These are phyloP conservation scores for Brachionus angularis DNA, from an alignment of 1,140 invertebrate genomes.

Conservation along the genomic window DNA sequence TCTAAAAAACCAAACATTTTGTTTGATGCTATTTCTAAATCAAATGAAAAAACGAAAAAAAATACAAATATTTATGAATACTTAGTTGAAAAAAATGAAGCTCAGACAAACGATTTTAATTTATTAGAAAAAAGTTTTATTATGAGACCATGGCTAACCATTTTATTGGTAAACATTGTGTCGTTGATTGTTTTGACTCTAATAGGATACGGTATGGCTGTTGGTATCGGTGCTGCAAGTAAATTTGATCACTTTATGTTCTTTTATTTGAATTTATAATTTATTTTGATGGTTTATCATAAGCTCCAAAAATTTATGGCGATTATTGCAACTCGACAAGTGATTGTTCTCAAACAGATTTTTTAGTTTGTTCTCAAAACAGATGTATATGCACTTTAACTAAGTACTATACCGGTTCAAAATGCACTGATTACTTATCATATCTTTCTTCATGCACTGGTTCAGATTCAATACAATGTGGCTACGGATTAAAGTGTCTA, in stretches of 20 bases:
- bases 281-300: not conserved
- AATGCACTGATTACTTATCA: not conserved
- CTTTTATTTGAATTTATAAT: not conserved
- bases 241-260: not conserved
- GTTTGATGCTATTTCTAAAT: no score
- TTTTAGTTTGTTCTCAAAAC: not conserved
- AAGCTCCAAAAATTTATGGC: slow-evolving; percentile 16
- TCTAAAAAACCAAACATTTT: no score
- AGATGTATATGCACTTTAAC: slow-evolving; percentile 3
- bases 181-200: not conserved
- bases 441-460: not conserved
- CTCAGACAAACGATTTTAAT: not conserved
- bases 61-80: not conserved
- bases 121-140: not conserved
- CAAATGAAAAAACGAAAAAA: no score
- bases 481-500: not conserved
- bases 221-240: not conserved
- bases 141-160: not conserved
- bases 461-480: not conserved
- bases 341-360: slow-evolving; percentile 12
- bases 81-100: not conserved
- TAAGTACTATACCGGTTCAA: slow-evolving; percentile 23
- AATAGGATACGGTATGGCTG: not conserved
- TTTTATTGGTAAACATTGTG: slow-evolving; percentile 4
- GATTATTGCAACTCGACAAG: slow-evolving; percentile 17